These are phyloP conservation scores for Polyploca ridens DNA, from an alignment of 2,888 invertebrate species.

Conservation along the genomic window DNA sequence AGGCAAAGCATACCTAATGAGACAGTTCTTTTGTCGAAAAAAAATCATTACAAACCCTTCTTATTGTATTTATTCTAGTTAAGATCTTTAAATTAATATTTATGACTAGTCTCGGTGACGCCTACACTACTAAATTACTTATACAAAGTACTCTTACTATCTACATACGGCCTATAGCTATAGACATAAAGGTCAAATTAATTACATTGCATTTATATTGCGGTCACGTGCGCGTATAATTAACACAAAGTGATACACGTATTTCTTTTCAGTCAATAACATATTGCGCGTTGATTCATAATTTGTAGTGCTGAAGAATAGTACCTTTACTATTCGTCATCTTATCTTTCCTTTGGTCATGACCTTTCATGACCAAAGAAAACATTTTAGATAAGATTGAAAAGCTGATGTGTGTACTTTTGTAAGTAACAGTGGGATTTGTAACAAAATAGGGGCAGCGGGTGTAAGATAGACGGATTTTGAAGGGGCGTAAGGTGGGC, in stretches of 20 bases:
- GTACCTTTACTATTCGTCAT: no score
- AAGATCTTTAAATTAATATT: slow-evolving; percentile 3
- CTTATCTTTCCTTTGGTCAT: no score
- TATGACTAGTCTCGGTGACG: not conserved
- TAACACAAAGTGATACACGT: not conserved
- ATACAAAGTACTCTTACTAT: not conserved
- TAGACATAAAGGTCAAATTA: not conserved
- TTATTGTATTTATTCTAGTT: not conserved
- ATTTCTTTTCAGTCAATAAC: not conserved
- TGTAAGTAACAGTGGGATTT: slow-evolving; percentile 19
- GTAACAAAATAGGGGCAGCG: slow-evolving; percentile 23
- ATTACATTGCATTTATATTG: not conserved
- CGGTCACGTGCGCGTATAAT: not conserved
- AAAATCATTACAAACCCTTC: not conserved
- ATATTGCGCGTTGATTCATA: not conserved
- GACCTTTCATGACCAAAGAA: not conserved
- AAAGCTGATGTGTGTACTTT: not conserved
- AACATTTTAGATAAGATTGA: not conserved
- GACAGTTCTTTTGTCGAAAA: not conserved
- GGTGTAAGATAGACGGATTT: slow-evolving; percentile 10
- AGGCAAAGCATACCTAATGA: not conserved
- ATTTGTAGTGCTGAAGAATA: no score
- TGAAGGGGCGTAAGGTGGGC: slow-evolving; percentile 25
- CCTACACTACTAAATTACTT: not conserved
- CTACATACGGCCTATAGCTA: not conserved